Evolutionary conservation across 2,797 vertebrate species (phyloP).

Genomic region (Aeoliscus strigatus): DNA sequence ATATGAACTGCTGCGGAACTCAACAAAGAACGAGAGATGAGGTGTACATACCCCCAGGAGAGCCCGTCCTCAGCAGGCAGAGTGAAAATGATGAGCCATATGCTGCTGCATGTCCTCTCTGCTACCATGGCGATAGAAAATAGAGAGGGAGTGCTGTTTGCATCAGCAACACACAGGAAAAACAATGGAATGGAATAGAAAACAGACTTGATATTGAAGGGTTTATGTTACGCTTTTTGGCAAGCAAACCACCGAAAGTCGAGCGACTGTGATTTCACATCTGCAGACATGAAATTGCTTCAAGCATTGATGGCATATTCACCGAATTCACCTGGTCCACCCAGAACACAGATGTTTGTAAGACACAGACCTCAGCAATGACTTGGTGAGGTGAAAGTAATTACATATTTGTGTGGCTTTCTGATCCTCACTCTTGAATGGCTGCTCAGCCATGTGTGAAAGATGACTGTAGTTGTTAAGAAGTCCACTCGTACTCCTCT

Average conservation of each 20-base stretch:
- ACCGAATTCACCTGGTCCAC: neutral
- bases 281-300: conserved; percentile 8
- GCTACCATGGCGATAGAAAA: conserved; percentile 69
- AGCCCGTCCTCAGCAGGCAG: conserved; percentile 65
- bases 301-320: too few relatives aligned
- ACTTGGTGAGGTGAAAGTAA: conserved; percentile 51
- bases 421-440: conserved; percentile 32
- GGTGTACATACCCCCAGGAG: conserved; percentile 70
- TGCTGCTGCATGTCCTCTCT: conserved; percentile 68
- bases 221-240: conserved; percentile 8
- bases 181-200: conserved; percentile 38
- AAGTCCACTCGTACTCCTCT: conserved; percentile 45
- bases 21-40: conserved; percentile 64
- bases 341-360: neutral
- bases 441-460: conserved; percentile 51
- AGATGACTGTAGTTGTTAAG: conserved; percentile 49
- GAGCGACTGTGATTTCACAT: conserved; percentile 10
- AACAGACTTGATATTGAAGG: neutral
- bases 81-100: conserved; percentile 78
- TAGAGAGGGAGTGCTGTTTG: conserved; percentile 56
- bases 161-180: conserved; percentile 33
- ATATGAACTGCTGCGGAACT: conserved; percentile 55
- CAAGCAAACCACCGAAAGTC: too few relatives aligned
- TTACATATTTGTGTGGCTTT: conserved; percentile 34
- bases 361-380: conserved; percentile 10